These are phyloP conservation scores for Ptychodera flava DNA, from an alignment of 35 echinoderm and acorn worm genomes.

Conservation along the genomic window DNA sequence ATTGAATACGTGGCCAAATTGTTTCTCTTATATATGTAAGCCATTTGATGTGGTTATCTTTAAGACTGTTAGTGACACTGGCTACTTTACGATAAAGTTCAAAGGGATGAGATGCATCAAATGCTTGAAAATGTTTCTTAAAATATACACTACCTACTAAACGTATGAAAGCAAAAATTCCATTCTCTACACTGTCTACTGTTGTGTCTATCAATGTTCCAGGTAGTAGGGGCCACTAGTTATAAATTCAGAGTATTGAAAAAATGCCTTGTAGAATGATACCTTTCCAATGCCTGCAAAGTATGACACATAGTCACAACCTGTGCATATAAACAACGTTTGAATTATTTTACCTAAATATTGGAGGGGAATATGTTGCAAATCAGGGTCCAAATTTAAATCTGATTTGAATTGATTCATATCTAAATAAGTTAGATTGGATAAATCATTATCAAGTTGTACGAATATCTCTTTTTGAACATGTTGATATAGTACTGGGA, in stretches of 20 bases:
- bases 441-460: background rate
- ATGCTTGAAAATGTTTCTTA: background rate
- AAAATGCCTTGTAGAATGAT: background rate
- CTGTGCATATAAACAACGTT: background rate
- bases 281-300: background rate
- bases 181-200: background rate
- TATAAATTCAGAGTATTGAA: background rate
- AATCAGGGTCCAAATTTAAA: background rate
- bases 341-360: background rate
- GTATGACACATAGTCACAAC: background rate
- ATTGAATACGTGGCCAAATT: constrained; percentile 1
- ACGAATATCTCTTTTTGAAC: background rate
- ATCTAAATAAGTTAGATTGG: background rate
- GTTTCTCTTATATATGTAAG: background rate
- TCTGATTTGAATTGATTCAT: background rate
- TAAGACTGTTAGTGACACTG: background rate
- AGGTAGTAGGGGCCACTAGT: background rate
- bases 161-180: background rate
- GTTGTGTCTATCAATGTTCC: background rate
- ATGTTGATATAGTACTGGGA: background rate
- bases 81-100: background rate
- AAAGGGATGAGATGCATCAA: background rate
- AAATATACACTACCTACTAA: background rate
- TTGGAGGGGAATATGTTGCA: background rate
- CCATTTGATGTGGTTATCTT: background rate